Evolutionary conservation across 2,888 invertebrate species (phyloP).

Genomic region (Helobdella robusta): DNA sequence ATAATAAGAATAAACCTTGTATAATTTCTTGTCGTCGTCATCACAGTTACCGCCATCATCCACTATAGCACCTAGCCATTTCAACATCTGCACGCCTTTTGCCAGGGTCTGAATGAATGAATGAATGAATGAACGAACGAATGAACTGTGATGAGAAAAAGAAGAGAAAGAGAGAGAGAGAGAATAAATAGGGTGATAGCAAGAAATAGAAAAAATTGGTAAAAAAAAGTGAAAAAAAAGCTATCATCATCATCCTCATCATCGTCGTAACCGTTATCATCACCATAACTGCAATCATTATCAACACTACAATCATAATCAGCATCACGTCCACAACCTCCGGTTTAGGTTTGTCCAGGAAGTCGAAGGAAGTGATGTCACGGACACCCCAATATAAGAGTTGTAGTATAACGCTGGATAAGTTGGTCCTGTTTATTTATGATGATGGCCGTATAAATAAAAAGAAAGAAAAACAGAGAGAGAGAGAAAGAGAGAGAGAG

Average conservation of each 20-base stretch:
- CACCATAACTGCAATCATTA: no score
- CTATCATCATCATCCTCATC: no score
- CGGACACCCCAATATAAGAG: slow-evolving; percentile 74
- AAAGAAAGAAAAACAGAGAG: no score
- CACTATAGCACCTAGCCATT: not conserved
- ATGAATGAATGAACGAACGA: not conserved
- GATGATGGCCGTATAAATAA: no score
- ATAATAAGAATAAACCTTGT: no score
- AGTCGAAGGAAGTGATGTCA: slow-evolving; percentile 68
- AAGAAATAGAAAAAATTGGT: not conserved
- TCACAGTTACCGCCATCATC: no score
- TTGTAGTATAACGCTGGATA: slow-evolving; percentile 68
- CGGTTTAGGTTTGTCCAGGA: slow-evolving; percentile 75
- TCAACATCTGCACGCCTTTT: not conserved
- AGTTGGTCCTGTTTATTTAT: slow-evolving; percentile 55
- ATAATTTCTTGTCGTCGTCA: no score
- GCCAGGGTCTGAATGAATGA: not conserved
- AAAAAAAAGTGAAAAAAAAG: not conserved
- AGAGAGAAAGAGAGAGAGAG: not conserved
- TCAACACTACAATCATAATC: no score
- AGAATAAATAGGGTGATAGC: not conserved
- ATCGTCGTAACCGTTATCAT: no score
- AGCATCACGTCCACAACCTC: no score
- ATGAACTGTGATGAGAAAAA: not conserved
- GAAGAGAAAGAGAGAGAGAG: not conserved